Evolutionary conservation across 2,797 vertebrate species (phyloP).

Genomic region (Chromis chromis): DNA sequence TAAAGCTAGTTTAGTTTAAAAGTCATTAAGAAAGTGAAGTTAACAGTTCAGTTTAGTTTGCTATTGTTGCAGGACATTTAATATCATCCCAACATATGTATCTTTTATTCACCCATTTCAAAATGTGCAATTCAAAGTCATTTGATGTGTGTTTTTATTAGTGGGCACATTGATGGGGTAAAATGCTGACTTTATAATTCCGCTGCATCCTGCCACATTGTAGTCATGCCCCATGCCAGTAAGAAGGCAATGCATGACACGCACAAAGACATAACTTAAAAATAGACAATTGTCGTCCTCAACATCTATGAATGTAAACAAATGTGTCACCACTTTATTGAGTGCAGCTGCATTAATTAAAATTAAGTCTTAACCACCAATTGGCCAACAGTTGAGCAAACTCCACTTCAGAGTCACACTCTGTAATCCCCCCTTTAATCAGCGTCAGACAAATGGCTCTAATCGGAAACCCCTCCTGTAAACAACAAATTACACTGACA

Average conservation of each 20-base stretch:
- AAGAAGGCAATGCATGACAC: conserved; percentile 30
- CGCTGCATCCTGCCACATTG: conserved; percentile 8
- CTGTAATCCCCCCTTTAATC: conserved; percentile 56
- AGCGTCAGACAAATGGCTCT: conserved; percentile 53
- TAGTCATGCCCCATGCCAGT: conserved; percentile 11
- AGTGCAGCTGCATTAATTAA: conserved; percentile 61
- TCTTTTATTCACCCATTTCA: no score
- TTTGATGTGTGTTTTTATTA: not conserved
- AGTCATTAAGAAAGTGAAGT: no score
- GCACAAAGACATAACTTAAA: conserved; percentile 31
- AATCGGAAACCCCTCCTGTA: conserved; percentile 48
- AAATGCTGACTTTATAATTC: conserved; percentile 12
- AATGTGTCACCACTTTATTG: conserved; percentile 63
- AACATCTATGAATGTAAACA: conserved; percentile 48
- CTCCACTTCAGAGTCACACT: conserved; percentile 50
- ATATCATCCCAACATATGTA: no score
- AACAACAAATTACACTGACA: conserved; percentile 45
- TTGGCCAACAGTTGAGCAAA: conserved; percentile 49
- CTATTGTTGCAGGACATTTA: not conserved
- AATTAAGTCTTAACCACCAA: conserved; percentile 40
- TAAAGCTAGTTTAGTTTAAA: no score
- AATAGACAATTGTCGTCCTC: conserved; percentile 17
- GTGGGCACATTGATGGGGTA: not conserved
- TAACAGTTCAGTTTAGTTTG: no score
- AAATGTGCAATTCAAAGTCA: not conserved